phyloP scores from a whole-genome alignment of 2,888 invertebrate genomes.

The Synanthedon myopaeformis region DNA sequence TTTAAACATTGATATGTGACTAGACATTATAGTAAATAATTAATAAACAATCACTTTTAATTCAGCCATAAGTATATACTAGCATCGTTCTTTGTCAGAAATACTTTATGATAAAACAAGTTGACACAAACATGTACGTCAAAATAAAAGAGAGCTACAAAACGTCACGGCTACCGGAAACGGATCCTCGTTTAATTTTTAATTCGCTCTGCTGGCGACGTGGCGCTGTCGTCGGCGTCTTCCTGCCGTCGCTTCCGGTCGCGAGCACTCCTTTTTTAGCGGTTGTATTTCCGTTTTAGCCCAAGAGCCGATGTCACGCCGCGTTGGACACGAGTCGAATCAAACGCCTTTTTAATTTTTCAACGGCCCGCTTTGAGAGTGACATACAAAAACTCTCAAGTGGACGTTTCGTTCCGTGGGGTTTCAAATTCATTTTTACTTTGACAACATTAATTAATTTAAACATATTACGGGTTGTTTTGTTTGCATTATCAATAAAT shows the following conservation, averaged over 20 bases:
- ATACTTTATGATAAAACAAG: no score
- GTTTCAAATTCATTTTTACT: no score
- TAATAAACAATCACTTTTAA: no score
- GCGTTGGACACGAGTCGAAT: conserved; percentile 25
- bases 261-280: conserved; percentile 51
- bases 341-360: conserved; percentile 12
- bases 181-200: conserved; percentile 67
- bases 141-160: conserved; percentile 8
- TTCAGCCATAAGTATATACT: no score
- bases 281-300: conserved; percentile 60
- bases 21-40: no score
- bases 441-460: not conserved
- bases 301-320: conserved; percentile 36
- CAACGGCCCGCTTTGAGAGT: conserved; percentile 3
- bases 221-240: conserved; percentile 58
- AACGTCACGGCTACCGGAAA: conserved; percentile 54
- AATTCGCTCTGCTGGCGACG: conserved; percentile 52
- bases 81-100: no score
- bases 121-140: not conserved
- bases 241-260: conserved; percentile 63
- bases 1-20: no score
- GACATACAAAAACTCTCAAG: not conserved
- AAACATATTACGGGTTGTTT: no score
- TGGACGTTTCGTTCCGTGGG: no score
- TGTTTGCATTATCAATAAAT: no score